These are phyloP conservation scores for Psammodynastes pulverulentus DNA, from an alignment of 2,113 vertebrate species.

Conservation along the genomic window DNA sequence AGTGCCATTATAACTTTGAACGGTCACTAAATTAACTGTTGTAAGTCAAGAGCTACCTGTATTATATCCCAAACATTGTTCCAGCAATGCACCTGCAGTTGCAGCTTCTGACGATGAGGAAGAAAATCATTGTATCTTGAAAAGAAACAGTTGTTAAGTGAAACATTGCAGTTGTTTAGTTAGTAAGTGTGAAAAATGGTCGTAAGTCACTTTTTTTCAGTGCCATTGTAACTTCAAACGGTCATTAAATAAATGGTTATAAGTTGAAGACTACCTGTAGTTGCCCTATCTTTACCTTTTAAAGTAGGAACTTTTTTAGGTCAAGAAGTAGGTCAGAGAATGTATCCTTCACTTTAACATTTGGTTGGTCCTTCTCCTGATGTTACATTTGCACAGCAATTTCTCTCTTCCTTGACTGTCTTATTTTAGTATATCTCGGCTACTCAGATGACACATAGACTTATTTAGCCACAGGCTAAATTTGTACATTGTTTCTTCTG, in stretches of 20 bases:
- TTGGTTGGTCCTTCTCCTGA: background rate
- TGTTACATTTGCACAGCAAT: background rate
- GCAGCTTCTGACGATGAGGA: background rate
- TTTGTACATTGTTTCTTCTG: conserved; percentile 10
- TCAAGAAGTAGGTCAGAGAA: background rate
- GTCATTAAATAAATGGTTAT: background rate
- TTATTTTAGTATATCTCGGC: background rate
- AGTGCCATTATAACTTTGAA: background rate
- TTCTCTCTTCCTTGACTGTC: background rate
- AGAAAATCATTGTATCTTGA: background rate
- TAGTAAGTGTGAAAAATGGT: background rate
- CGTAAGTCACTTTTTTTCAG: too few species aligned
- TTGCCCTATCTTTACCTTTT: background rate
- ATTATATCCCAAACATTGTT: background rate
- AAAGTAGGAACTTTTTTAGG: background rate
- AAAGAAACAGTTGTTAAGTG: background rate
- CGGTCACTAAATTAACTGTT: background rate
- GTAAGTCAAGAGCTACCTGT: too few species aligned
- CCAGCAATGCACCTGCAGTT: background rate
- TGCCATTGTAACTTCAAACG: too few species aligned
- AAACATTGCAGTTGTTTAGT: too few species aligned
- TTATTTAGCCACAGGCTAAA: background rate
- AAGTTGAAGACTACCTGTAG: background rate
- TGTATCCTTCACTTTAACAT: background rate
- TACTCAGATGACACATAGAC: background rate